Conservation (phyloP, 2,113 vertebrate genomes). For the Meriones unguiculatus region DNA sequence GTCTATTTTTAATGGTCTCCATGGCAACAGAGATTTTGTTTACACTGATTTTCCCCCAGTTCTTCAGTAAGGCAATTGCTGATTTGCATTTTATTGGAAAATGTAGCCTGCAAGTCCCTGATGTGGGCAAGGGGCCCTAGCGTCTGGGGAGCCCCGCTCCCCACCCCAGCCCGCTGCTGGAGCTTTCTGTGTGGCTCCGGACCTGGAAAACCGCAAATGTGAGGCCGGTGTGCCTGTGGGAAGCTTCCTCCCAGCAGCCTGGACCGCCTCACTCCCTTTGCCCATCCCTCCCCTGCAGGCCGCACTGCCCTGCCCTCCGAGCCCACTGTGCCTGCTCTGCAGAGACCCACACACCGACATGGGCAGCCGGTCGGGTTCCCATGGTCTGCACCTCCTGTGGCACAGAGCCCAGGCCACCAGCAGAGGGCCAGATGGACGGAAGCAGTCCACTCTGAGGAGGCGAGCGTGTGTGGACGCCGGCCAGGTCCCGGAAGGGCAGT, state of each 20-base stretch:
- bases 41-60: slow-evolving; percentile 84
- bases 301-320: fast-evolving
- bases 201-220: fast-evolving
- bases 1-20: slow-evolving; percentile 92
- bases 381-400: neutral
- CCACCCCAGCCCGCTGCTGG: neutral
- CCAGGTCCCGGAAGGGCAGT: neutral
- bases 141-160: neutral
- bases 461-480: neutral
- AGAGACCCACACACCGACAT: neutral
- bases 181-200: fast-evolving
- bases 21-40: slow-evolving; percentile 88
- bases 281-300: fast-evolving
- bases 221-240: neutral
- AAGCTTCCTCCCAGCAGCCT: neutral
- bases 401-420: slow-evolving; percentile 3
- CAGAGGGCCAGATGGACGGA: neutral
- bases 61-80: slow-evolving; percentile 79
- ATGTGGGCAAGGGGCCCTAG: neutral
- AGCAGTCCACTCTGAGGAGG: neutral
- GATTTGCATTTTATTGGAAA: slow-evolving; percentile 80
- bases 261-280: fast-evolving
- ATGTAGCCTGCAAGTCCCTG: neutral
- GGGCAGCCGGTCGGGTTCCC: neutral
- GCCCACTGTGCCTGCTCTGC: neutral